These are phyloP conservation scores for Pristiophorus japonicus DNA, from an alignment of 2,113 vertebrate genomes.

Conservation along the genomic window DNA sequence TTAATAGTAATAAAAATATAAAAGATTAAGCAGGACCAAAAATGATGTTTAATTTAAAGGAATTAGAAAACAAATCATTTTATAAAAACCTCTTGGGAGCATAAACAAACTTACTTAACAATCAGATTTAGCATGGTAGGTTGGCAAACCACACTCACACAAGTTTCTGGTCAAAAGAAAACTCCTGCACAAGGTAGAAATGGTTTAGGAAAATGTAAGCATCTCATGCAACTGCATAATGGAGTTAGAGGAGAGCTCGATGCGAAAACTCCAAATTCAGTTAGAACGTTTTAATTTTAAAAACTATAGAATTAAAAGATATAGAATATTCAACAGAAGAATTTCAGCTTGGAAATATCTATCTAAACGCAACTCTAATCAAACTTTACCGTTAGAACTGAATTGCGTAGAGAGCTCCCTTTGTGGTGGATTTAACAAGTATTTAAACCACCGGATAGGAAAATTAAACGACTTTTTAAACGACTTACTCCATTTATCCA, in stretches of 20 bases:
- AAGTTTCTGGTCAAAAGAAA: not conserved
- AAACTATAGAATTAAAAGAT: not conserved
- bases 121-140: not conserved
- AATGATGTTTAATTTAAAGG: not conserved
- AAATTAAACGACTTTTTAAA: no score
- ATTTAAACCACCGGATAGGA: not conserved
- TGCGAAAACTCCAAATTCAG: not conserved
- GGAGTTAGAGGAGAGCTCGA: not conserved
- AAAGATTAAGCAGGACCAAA: not conserved
- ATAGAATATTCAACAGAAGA: not conserved
- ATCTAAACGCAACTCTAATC: not conserved
- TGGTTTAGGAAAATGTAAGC: not conserved
- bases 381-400: not conserved
- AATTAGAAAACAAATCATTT: not conserved
- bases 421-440: not conserved
- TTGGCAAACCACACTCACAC: not conserved
- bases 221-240: not conserved
- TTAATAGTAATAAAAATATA: not conserved
- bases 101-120: not conserved
- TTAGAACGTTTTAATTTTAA: not conserved
- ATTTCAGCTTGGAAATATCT: not conserved
- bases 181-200: not conserved
- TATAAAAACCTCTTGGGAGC: not conserved
- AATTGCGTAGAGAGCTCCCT: not conserved
- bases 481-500: no score